These are phyloP conservation scores for Oreamnos americanus DNA, from an alignment of 2,113 vertebrate species.

Conservation along the genomic window DNA sequence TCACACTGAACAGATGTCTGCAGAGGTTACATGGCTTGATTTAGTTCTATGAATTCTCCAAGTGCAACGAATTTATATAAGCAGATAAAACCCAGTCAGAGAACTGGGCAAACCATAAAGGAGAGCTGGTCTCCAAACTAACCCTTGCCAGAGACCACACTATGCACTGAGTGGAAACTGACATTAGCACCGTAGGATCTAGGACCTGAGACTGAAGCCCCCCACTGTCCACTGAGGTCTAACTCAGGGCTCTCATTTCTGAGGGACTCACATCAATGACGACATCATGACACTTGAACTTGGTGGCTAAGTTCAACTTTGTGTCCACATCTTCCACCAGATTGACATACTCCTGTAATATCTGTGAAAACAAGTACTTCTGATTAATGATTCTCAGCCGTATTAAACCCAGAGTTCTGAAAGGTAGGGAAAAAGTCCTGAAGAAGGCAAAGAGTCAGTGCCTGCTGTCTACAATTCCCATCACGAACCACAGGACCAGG, in stretches of 20 bases:
- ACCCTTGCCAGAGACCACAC: neutral
- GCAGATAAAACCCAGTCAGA: neutral
- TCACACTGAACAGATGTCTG: neutral
- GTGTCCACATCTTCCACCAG: slow-evolving; percentile 91
- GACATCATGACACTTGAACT: slow-evolving; percentile 95
- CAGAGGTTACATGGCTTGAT: neutral
- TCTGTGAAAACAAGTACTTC: slow-evolving; percentile 77
- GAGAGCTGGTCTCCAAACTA: neutral
- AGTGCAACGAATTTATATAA: neutral
- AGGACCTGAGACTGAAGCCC: neutral
- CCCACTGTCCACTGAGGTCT: neutral
- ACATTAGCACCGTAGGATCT: neutral
- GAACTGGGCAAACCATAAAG: neutral
- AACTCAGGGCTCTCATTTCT: neutral
- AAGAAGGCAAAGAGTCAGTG: neutral
- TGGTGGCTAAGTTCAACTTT: slow-evolving; percentile 89
- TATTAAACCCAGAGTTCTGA: neutral
- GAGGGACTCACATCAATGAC: slow-evolving; percentile 89
- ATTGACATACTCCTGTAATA: slow-evolving; percentile 91
- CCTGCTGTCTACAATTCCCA: neutral
- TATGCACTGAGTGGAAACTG: neutral
- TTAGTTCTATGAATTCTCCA: neutral
- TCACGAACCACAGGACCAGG: neutral
- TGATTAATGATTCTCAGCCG: neutral
- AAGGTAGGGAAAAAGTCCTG: neutral